These are phyloP conservation scores for Saccopteryx leptura DNA, from an alignment of 2,113 vertebrate genomes.

Conservation along the genomic window DNA sequence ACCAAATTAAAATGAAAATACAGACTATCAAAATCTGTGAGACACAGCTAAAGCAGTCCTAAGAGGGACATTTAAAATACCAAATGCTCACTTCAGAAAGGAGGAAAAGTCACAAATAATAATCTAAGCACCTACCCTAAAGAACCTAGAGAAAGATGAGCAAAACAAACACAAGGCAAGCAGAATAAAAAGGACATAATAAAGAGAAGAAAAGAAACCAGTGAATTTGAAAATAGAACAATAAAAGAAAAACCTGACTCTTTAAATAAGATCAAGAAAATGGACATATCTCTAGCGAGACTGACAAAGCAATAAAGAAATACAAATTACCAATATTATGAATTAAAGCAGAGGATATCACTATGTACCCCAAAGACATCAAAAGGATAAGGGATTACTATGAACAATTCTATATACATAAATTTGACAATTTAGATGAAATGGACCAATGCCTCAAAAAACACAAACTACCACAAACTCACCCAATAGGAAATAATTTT, in stretches of 20 bases:
- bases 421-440: constrained; percentile 29
- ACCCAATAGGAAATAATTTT: background rate
- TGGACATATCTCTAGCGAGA: background rate
- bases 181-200: background rate
- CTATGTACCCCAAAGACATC: background rate
- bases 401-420: background rate
- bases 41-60: background rate
- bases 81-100: background rate
- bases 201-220: background rate
- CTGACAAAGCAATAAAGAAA: constrained; percentile 1
- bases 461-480: background rate
- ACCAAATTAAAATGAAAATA: constrained; percentile 11
- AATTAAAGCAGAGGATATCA: constrained; percentile 2
- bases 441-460: background rate
- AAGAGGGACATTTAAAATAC: background rate
- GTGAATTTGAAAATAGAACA: constrained; percentile 5
- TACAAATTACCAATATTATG: background rate
- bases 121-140: background rate
- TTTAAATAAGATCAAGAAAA: background rate
- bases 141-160: background rate
- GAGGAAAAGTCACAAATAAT: constrained; percentile 2
- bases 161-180: constrained; percentile 29
- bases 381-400: background rate
- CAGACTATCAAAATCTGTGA: background rate
- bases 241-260: background rate